Conservation (phyloP, 2,888 invertebrate species). For the Orthonevra nobilis region DNA sequence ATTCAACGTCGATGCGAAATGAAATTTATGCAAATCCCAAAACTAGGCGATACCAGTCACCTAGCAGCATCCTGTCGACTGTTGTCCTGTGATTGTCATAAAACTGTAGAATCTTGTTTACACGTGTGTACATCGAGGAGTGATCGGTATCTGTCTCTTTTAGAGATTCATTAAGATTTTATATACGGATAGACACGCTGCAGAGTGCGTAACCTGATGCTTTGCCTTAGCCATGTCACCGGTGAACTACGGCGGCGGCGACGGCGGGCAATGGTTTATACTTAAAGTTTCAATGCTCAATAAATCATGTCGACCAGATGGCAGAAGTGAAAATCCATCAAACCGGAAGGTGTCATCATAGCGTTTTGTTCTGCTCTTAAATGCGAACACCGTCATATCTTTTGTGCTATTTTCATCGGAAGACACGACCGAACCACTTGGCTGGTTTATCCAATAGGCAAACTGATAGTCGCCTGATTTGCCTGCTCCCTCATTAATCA, state of each 20-base stretch:
- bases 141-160: slow-evolving; percentile 15
- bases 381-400: too few species aligned
- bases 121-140: too few species aligned
- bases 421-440: too few species aligned
- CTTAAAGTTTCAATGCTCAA: slow-evolving; percentile 18
- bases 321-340: slow-evolving; percentile 36
- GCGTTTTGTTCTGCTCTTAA: too few species aligned
- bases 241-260: too few species aligned
- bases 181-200: slow-evolving; percentile 32
- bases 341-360: slow-evolving; percentile 47
- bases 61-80: too few species aligned
- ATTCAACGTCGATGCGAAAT: slow-evolving; percentile 42
- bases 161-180: slow-evolving; percentile 54
- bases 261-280: too few species aligned
- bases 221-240: neutral
- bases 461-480: slow-evolving; percentile 14
- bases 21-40: slow-evolving; percentile 59
- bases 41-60: slow-evolving; percentile 20
- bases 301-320: slow-evolving; percentile 49
- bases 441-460: neutral
- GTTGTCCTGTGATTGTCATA: slow-evolving; percentile 42
- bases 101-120: slow-evolving; percentile 6
- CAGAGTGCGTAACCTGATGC: slow-evolving; percentile 30
- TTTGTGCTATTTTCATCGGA: too few species aligned
- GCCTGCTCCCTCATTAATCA: slow-evolving; percentile 58